Conservation (phyloP, 2,797 vertebrate species). For the Scolopax bukidnonensis region DNA sequence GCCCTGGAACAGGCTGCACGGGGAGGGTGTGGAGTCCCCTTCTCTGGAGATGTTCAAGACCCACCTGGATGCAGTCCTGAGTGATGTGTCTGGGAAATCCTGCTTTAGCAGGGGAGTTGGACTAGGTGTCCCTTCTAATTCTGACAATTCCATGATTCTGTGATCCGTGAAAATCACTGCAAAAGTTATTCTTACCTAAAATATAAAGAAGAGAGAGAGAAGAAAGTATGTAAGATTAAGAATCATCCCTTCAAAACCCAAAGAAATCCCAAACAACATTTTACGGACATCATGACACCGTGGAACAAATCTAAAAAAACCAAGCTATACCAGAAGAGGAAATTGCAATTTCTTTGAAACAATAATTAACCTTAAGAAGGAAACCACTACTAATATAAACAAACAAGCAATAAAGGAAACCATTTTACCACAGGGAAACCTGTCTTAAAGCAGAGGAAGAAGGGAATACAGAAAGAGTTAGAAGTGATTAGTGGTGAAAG, state of each 20-base stretch:
- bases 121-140: no score
- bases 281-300: constrained; percentile 10
- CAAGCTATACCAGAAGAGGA: constrained; percentile 54
- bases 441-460: background rate
- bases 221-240: background rate
- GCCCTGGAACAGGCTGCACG: no score
- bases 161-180: background rate
- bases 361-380: constrained; percentile 56
- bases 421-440: background rate
- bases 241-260: background rate
- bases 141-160: no score
- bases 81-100: no score
- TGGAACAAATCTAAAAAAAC: constrained; percentile 48
- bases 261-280: constrained; percentile 5
- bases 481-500: background rate
- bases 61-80: no score
- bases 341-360: constrained; percentile 64
- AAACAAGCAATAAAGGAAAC: constrained; percentile 61
- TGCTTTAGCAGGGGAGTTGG: no score
- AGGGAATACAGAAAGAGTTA: background rate
- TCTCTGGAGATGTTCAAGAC: no score
- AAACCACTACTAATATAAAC: constrained; percentile 41
- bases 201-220: constrained; percentile 20
- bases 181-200: constrained; percentile 75
- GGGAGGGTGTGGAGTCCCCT: no score